phyloP scores from a whole-genome alignment of 2,113 vertebrate genomes.

The Procavia capensis region DNA sequence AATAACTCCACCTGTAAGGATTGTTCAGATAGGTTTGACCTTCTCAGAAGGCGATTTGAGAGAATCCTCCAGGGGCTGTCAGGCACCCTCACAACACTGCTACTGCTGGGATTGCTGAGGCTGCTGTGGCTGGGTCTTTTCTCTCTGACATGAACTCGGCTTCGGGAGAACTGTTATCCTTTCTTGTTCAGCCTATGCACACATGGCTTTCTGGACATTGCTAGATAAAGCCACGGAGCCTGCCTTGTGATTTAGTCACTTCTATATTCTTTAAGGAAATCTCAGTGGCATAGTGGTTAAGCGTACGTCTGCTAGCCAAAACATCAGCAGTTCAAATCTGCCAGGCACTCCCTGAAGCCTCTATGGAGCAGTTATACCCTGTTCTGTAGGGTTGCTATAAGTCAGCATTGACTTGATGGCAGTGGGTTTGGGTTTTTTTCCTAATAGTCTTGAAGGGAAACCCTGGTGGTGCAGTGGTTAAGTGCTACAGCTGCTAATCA shows the following conservation, averaged over 20 bases:
- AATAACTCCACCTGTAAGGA: background rate
- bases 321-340: too few relatives aligned
- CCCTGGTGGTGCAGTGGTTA: too few relatives aligned
- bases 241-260: background rate
- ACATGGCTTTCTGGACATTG: rapidly evolving
- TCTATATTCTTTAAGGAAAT: background rate
- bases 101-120: rapidly evolving
- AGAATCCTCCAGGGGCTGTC: too few relatives aligned
- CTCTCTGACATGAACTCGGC: rapidly evolving
- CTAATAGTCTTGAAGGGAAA: too few relatives aligned
- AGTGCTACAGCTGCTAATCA: too few relatives aligned
- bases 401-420: too few relatives aligned
- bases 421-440: too few relatives aligned
- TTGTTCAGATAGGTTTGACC: background rate
- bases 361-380: too few relatives aligned
- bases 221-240: background rate
- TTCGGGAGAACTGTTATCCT: rapidly evolving
- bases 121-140: rapidly evolving
- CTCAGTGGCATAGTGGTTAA: too few relatives aligned
- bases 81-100: background rate
- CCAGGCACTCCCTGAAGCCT: too few relatives aligned
- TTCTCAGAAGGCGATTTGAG: background rate
- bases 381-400: too few relatives aligned
- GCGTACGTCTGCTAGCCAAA: too few relatives aligned
- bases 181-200: background rate